A percentile compares a stretch with the other conserved stretches of the same genome.
phyloP scores from a whole-genome alignment of 1,140 invertebrate genomes.

The Arctopsyche grandis region DNA sequence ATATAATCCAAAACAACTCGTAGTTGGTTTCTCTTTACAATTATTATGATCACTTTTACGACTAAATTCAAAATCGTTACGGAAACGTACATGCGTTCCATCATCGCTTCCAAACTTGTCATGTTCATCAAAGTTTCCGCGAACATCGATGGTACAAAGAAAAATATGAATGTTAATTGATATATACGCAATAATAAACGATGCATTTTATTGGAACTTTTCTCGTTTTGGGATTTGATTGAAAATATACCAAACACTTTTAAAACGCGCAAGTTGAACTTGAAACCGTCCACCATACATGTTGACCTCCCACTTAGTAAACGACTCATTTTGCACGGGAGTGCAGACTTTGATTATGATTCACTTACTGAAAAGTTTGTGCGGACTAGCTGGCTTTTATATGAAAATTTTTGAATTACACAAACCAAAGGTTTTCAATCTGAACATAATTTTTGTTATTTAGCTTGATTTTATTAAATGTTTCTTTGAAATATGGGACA shows the following conservation, averaged over 20 bases:
- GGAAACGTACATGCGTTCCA: background rate
- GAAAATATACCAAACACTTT: background rate
- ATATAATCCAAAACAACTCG: background rate
- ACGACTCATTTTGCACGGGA: no score
- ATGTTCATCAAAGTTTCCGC: background rate
- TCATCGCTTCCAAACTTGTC: background rate
- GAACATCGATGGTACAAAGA: background rate
- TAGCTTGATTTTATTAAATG: no score
- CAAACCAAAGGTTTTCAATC: no score
- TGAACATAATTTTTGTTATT: no score
- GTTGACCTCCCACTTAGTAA: no score
- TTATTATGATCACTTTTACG: background rate
- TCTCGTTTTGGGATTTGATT: background rate
- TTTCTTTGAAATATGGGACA: no score
- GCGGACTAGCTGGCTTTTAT: no score
- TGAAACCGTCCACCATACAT: background rate
- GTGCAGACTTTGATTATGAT: no score
- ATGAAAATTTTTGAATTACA: no score
- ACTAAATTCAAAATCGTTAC: background rate
- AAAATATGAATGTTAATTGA: background rate
- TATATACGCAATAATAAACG: background rate
- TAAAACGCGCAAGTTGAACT: background rate
- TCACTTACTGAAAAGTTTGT: no score
- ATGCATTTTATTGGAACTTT: background rate
- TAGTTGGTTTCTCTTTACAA: background rate